Evolutionary conservation across 2,797 vertebrate genomes (phyloP).

Genomic region (Poecilia wingei): DNA sequence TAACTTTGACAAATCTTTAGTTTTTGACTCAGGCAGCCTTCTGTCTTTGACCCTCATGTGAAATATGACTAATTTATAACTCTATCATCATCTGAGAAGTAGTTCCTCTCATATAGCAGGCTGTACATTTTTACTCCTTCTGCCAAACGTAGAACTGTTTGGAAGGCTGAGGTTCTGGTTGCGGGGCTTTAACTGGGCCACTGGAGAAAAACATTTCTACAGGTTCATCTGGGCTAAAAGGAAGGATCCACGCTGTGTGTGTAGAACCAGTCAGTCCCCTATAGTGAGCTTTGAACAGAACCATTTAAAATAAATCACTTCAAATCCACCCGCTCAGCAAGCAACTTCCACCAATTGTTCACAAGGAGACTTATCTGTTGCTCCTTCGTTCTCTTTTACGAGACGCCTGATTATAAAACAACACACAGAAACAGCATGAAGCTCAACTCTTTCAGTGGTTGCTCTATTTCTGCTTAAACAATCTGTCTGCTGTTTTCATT

Average conservation of each 20-base stretch:
- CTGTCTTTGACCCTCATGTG: constrained; percentile 7
- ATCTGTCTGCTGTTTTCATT: background rate
- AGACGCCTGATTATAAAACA: constrained; percentile 44
- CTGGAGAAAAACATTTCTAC: constrained; percentile 44
- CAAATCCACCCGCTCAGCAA: constrained; percentile 71
- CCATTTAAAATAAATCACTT: constrained; percentile 78
- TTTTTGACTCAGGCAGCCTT: constrained; percentile 3
- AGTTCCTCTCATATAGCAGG: constrained; percentile 1
- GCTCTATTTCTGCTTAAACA: background rate
- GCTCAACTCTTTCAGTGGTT: background rate
- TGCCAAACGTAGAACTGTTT: constrained; percentile 3
- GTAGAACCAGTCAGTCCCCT: constrained; percentile 57
- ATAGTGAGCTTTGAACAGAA: constrained; percentile 65
- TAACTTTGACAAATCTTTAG: constrained; percentile 7
- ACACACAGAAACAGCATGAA: constrained; percentile 27
- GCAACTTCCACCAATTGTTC: constrained; percentile 85
- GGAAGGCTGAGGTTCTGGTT: constrained; percentile 19
- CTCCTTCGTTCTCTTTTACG: constrained; percentile 53
- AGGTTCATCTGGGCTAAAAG: constrained; percentile 61
- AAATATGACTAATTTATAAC: background rate
- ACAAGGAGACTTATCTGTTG: constrained; percentile 74
- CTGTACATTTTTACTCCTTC: constrained; percentile 11
- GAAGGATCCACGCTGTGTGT: constrained; percentile 69
- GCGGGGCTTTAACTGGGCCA: background rate
- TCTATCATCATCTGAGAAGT: constrained; percentile 17